phyloP scores from a whole-genome alignment of 2,113 vertebrate genomes.

The Mormyrus iriodes region DNA sequence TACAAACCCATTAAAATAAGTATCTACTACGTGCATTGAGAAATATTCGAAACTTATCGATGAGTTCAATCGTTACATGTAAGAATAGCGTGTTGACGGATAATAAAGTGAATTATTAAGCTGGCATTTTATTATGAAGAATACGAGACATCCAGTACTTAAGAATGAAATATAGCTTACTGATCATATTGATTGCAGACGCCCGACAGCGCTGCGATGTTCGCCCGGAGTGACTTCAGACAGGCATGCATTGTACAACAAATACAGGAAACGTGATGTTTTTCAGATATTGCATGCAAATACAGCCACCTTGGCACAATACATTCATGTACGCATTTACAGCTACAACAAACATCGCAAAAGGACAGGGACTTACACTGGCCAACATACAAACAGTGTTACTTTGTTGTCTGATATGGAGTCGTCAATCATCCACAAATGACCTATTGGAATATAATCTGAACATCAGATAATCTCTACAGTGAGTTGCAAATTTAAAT shows the following conservation, averaged over 20 bases:
- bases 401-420: neutral
- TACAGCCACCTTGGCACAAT: neutral
- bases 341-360: neutral
- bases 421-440: neutral
- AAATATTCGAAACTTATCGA: neutral
- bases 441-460: no score
- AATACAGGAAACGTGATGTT: neutral
- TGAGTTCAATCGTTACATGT: neutral
- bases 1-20: neutral
- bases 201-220: neutral
- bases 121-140: neutral
- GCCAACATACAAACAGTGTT: neutral
- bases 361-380: neutral
- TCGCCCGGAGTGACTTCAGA: neutral
- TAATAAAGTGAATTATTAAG: neutral
- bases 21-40: neutral
- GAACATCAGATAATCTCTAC: no score
- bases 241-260: neutral
- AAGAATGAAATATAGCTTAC: neutral
- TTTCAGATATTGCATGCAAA: neutral
- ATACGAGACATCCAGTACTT: neutral
- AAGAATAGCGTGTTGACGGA: neutral
- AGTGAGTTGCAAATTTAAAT: no score
- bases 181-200: neutral
- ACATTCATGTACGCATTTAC: neutral